These are phyloP conservation scores for Trichogramma evanescens DNA, from an alignment of 2,888 invertebrate species.

Conservation along the genomic window DNA sequence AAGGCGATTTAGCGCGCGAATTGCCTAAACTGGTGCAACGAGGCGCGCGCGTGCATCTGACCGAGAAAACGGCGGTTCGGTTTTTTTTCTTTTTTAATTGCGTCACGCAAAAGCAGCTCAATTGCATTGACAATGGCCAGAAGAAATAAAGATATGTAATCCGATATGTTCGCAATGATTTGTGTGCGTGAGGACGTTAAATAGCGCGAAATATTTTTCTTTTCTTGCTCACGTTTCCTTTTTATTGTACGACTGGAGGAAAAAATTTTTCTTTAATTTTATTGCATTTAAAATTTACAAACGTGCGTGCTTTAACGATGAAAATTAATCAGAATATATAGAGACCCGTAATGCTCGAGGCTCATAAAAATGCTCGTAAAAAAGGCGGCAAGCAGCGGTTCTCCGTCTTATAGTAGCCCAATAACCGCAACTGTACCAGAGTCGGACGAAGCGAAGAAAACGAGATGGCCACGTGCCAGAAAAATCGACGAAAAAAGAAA, in stretches of 20 bases:
- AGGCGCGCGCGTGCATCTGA: not conserved
- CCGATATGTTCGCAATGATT: not conserved
- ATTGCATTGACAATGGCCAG: conserved; percentile 2
- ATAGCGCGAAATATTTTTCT: not conserved
- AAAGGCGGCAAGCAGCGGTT: too few species aligned
- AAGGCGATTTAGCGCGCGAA: not conserved
- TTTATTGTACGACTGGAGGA: not conserved
- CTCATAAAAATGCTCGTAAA: not conserved
- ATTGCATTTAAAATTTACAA: not conserved
- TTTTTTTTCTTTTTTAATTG: conserved; percentile 1
- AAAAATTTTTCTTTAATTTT: not conserved
- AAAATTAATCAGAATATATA: not conserved
- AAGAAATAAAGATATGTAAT: not conserved
- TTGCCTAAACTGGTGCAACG: conserved; percentile 16
- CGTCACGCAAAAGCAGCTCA: conserved; percentile 9
- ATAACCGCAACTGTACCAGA: too few species aligned
- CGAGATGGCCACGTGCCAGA: conserved; percentile 11
- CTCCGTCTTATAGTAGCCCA: too few species aligned
- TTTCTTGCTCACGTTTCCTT: not conserved
- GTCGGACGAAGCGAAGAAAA: not conserved
- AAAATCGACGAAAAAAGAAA: conserved; percentile 3
- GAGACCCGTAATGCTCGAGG: not conserved
- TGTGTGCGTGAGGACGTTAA: not conserved
- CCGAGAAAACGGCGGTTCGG: not conserved
- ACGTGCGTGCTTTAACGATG: not conserved